Conservation (phyloP, 2,888 invertebrate genomes). For the Esperia sulphurella region DNA sequence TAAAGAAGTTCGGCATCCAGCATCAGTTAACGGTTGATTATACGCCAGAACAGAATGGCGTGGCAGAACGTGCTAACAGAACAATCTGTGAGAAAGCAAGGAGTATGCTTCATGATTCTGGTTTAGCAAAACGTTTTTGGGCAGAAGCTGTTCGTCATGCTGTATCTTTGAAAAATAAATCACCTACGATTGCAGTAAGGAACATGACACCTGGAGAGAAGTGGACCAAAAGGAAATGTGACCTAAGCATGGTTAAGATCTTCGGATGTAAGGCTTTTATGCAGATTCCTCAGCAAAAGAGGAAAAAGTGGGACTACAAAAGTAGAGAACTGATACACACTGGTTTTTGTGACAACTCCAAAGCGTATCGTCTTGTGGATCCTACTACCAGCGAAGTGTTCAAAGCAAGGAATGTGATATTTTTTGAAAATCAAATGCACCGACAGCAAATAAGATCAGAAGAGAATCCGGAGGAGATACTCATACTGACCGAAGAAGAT, state of each 20-base stretch:
- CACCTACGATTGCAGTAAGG: constrained; percentile 6
- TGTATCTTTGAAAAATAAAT: constrained; percentile 14
- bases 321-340: constrained; percentile 1
- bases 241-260: constrained; percentile 2
- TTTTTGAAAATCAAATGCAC: constrained; percentile 3
- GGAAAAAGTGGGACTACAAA: constrained; percentile 9
- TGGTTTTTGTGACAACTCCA: constrained; percentile 9
- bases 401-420: constrained; percentile 7
- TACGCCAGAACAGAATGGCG: constrained; percentile 31
- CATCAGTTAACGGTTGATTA: constrained; percentile 24
- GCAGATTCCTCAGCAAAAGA: not conserved
- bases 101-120: constrained; percentile 6
- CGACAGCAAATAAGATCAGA: too few relatives aligned
- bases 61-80: constrained; percentile 24
- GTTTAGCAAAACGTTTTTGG: not conserved
- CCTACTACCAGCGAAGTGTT: not conserved
- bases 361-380: constrained; percentile 10
- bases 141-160: constrained; percentile 15
- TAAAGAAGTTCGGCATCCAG: constrained; percentile 18
- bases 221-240: constrained; percentile 5
- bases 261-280: constrained; percentile 12
- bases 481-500: not conserved
- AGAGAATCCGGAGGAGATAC: not conserved
- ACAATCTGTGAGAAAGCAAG: constrained; percentile 13
- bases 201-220: constrained; percentile 6